Evolutionary conservation across 2,888 invertebrate species (phyloP), one percentile per base, ranked within the genome.

Genomic region (Drosophila bunnanda): DNA sequence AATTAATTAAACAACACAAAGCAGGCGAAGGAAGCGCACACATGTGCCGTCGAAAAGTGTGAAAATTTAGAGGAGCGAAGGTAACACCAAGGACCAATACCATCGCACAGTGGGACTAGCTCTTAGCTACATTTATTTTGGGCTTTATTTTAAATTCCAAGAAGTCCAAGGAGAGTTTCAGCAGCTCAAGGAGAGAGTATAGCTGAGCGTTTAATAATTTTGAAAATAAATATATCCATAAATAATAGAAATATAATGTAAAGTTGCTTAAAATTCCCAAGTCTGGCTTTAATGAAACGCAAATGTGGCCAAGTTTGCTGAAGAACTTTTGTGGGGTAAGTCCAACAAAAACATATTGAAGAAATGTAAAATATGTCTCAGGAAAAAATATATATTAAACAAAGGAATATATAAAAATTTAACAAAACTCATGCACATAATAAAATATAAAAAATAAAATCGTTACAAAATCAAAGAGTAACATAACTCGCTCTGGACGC

Each of bases 1-100:
- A 72, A 89, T 89, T 89, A 89, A 89, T 89, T 89, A 89, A 90
- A 90, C 80, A 89, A 80, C 77, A 86, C 76, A 84, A 80, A 78
- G 82, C 76, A 43, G 58, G 58, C 52, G 52, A 59, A 44, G 76
- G 61, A 41, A 56, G 52, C 46, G 44, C 66, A 54, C 81, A 78
- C 78, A 76, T 78, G 79, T 73, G 75, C 62, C 61, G 30, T 30
- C 17, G 36, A 46, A 39, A 66, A 58, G 52, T 52, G 66, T 60
- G 67, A 68, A 67, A 41, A 48, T 55, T 22, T 34, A 38, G 20
- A 46, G 38, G 34, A 39, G 46, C 55, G 54, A 50, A 66, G 48
- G 66, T 48, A 46, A 28, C 12, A 12, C 55, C 15, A 55, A 67
- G 66, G 28, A 55, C 25, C 20, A 9, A 0, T 4, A 25, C 25